These are phyloP conservation scores for Peromyscus attwateri DNA, from an alignment of 2,797 vertebrate genomes.

Conservation along the genomic window DNA sequence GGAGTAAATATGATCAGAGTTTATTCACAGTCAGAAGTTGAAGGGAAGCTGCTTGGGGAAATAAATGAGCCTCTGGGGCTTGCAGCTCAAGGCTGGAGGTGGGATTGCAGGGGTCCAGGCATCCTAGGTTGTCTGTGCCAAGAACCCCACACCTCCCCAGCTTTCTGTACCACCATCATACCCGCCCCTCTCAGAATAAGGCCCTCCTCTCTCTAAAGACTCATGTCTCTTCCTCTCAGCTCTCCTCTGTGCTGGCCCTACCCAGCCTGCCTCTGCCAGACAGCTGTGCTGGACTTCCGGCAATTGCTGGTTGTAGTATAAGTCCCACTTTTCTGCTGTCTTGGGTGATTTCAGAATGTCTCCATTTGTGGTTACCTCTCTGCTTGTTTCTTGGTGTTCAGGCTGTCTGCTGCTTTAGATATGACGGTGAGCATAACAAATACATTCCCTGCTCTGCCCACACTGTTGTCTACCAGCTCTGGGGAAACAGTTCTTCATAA, in stretches of 20 bases:
- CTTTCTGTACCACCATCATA: not conserved
- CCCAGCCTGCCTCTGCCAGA: not conserved
- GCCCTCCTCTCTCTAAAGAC: not conserved
- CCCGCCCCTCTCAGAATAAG: not conserved
- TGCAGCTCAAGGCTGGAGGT: not conserved
- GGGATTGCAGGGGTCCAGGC: not conserved
- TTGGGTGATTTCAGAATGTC: conserved; percentile 9
- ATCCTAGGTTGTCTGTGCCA: not conserved
- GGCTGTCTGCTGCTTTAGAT: not conserved
- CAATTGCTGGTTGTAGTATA: not conserved
- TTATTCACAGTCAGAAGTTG: not conserved
- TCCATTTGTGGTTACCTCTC: not conserved
- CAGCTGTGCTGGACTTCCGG: not conserved
- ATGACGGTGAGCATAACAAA: not conserved
- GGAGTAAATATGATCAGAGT: conserved; percentile 34
- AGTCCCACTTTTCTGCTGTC: not conserved
- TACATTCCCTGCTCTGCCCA: not conserved
- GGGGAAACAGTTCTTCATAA: not conserved
- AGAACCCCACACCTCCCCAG: not conserved
- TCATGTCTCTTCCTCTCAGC: not conserved
- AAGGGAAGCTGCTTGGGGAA: not conserved
- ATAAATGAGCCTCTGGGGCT: not conserved
- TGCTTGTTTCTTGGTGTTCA: not conserved
- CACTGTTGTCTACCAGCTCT: not conserved
- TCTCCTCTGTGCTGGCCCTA: not conserved